Evolutionary conservation across 2,888 invertebrate species (phyloP).

Genomic region (Cosmopolites sordidus): DNA sequence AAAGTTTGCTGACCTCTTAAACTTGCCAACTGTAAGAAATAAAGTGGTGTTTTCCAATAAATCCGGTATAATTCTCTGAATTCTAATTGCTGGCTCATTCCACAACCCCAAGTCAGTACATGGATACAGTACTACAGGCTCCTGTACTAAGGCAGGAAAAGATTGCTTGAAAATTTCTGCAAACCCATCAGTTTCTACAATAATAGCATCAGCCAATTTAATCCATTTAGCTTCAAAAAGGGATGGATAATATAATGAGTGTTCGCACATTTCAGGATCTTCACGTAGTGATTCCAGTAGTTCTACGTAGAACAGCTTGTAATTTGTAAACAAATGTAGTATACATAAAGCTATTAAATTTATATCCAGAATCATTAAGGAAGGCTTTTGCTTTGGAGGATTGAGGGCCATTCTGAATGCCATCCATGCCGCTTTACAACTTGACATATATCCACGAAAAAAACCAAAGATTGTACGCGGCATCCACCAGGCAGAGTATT

Average conservation of each 20-base stretch:
- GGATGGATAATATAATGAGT: slow-evolving; percentile 36
- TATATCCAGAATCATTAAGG: slow-evolving; percentile 39
- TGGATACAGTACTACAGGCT: slow-evolving; percentile 37
- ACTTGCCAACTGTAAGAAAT: slow-evolving; percentile 42
- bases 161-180: slow-evolving; percentile 40
- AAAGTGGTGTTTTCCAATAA: slow-evolving; percentile 37
- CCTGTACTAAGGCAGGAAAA: slow-evolving; percentile 35
- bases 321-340: slow-evolving; percentile 36
- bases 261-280: slow-evolving; percentile 32
- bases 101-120: slow-evolving; percentile 42
- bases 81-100: slow-evolving; percentile 38
- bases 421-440: slow-evolving; percentile 37
- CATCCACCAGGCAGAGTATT: slow-evolving; percentile 40
- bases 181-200: slow-evolving; percentile 40
- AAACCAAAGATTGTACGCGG: slow-evolving; percentile 37
- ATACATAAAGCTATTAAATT: slow-evolving; percentile 37
- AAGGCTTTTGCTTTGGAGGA: slow-evolving; percentile 37
- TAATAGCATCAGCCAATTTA: slow-evolving; percentile 40
- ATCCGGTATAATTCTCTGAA: slow-evolving; percentile 42
- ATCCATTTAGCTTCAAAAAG: slow-evolving; percentile 38
- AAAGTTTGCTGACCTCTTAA: slow-evolving; percentile 40
- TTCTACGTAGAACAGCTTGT: slow-evolving; percentile 39
- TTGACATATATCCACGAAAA: slow-evolving; percentile 29
- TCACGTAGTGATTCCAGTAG: slow-evolving; percentile 33
- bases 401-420: slow-evolving; percentile 36